These are phyloP conservation scores for Clarias platycephalus DNA, from an alignment of 2,797 vertebrate genomes.

Conservation along the genomic window DNA sequence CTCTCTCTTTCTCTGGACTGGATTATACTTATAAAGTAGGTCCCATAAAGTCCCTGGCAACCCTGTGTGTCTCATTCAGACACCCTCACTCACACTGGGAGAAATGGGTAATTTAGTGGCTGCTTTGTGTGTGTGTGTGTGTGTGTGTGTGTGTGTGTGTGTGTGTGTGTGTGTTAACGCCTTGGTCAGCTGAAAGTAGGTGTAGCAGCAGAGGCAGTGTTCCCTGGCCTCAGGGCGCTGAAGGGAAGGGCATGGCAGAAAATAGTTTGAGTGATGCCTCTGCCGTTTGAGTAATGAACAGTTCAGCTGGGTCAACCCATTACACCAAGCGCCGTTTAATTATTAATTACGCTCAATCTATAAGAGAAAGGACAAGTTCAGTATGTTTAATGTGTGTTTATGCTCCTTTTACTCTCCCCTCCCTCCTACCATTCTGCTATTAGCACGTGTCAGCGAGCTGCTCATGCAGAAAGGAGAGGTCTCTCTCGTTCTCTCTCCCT, in stretches of 20 bases:
- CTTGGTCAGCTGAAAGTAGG: slow-evolving; percentile 69
- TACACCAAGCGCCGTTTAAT: slow-evolving; percentile 95
- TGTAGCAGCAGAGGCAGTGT: slow-evolving; percentile 52
- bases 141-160: slow-evolving; percentile 9
- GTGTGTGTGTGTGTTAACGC: slow-evolving; percentile 57
- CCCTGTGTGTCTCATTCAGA: slow-evolving; percentile 36
- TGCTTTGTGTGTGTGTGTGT: slow-evolving; percentile 7
- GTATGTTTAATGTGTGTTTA: slow-evolving; percentile 88
- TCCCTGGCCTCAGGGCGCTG: slow-evolving; percentile 62
- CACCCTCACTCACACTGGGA: slow-evolving; percentile 54
- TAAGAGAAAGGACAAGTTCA: slow-evolving; percentile 91
- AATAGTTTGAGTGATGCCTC: slow-evolving; percentile 94
- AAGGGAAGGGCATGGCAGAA: slow-evolving; percentile 77
- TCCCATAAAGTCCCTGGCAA: slow-evolving; percentile 43
- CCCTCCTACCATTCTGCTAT: slow-evolving; percentile 80
- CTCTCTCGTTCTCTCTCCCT: slow-evolving; percentile 63
- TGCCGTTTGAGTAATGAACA: slow-evolving; percentile 94
- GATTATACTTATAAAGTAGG: slow-evolving; percentile 63
- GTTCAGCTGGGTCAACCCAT: slow-evolving; percentile 96
- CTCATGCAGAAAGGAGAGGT: slow-evolving; percentile 55
- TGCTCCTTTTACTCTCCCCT: slow-evolving; percentile 68
- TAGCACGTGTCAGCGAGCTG: slow-evolving; percentile 81
- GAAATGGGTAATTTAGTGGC: slow-evolving; percentile 63
- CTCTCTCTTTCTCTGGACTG: slow-evolving; percentile 52
- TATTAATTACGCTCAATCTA: slow-evolving; percentile 96